phyloP scores from a whole-genome alignment of 2,797 vertebrate genomes.

The Eurystomus glaucurus region DNA sequence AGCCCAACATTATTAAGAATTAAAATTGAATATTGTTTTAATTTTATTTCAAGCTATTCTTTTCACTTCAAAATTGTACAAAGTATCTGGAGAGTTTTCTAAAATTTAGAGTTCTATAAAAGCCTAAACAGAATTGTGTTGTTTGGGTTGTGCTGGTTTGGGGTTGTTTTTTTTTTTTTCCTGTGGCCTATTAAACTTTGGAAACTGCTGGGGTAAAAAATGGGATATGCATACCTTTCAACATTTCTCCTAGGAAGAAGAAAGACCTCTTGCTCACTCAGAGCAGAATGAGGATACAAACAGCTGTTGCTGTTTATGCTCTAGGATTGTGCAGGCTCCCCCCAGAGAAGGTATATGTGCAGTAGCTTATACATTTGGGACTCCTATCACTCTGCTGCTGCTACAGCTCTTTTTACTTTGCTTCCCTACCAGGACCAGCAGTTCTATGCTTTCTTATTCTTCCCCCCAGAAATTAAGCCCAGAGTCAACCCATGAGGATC shows the following conservation, averaged over 20 bases:
- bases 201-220: background rate
- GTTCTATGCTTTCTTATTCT: background rate
- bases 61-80: background rate
- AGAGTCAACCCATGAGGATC: background rate
- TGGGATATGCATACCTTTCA: fast-evolving
- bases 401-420: background rate
- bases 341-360: background rate
- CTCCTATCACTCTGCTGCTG: background rate
- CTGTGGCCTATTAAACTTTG: background rate
- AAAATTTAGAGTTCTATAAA: fast-evolving
- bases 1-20: background rate
- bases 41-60: background rate
- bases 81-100: background rate
- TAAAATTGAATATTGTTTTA: background rate
- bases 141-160: background rate
- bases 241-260: background rate
- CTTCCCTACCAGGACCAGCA: background rate
- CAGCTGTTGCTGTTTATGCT: constrained; percentile 32
- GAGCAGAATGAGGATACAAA: background rate
- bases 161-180: background rate
- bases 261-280: background rate
- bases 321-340: background rate
- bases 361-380: background rate
- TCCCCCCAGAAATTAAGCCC: background rate
- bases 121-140: background rate